Conservation (phyloP, 2,797 vertebrate genomes). For the Hippocampus kuda region DNA sequence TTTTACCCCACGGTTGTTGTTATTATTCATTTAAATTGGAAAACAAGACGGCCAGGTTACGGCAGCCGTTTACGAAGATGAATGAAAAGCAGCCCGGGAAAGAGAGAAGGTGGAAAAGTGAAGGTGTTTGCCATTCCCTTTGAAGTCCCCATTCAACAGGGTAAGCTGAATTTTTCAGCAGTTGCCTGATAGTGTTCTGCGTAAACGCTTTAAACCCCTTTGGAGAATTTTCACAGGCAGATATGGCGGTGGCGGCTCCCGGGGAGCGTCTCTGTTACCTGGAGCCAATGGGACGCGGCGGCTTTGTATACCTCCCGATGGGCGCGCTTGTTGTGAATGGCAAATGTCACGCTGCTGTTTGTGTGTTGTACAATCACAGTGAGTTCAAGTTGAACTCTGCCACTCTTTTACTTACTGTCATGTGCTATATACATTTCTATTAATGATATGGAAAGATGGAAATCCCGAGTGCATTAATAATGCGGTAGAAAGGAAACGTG, state of each 20-base stretch:
- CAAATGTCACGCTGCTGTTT: constrained; percentile 84
- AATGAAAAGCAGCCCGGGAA: constrained; percentile 54
- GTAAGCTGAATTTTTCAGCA: constrained; percentile 95
- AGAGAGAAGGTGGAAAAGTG: constrained; percentile 43
- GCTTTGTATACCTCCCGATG: constrained; percentile 85
- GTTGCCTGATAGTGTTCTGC: constrained; percentile 91
- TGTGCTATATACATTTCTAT: neutral
- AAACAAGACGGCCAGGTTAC: constrained; percentile 62
- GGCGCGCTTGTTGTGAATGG: constrained; percentile 79
- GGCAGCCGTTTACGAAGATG: constrained; percentile 61
- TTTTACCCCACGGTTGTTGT: constrained; percentile 65
- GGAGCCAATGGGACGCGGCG: constrained; percentile 64
- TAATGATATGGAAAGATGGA: neutral
- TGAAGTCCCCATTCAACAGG: constrained; percentile 95
- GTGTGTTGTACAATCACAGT: constrained; percentile 74
- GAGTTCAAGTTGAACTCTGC: constrained; percentile 52
- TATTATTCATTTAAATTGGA: constrained; percentile 72
- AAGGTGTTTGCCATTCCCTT: constrained; percentile 95
- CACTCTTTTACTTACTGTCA: constrained; percentile 18
- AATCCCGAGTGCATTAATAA: neutral
- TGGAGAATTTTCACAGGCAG: constrained; percentile 97
- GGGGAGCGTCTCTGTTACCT: constrained; percentile 92
- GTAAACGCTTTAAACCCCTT: constrained; percentile 99
- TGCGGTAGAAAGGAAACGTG: neutral
- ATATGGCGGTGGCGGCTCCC: constrained; percentile 78